phyloP scores from a whole-genome alignment of 1,140 invertebrate species.

The Euura lappo region DNA sequence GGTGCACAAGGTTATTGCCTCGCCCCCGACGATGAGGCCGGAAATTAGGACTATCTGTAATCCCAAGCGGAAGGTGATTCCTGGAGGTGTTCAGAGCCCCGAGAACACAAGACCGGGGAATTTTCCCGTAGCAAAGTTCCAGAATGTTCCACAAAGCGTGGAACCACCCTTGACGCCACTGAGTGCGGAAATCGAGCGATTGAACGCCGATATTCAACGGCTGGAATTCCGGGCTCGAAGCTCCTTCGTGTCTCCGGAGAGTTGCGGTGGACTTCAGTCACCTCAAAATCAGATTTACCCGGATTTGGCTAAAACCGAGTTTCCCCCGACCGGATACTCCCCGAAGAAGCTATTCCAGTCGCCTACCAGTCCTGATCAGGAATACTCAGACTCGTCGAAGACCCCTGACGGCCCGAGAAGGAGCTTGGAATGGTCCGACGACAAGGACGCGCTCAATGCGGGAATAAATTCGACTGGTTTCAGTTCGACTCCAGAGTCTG shows the following conservation, averaged over 20 bases:
- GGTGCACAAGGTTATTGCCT: not conserved
- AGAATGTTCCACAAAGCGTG: not conserved
- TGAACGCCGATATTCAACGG: constrained; percentile 21
- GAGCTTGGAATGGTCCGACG: not conserved
- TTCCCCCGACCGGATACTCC: not conserved
- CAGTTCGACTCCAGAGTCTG: not conserved
- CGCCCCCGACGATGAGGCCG: not conserved
- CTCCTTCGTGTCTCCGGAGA: not conserved
- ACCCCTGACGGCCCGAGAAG: not conserved
- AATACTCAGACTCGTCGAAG: not conserved
- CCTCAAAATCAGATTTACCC: not conserved
- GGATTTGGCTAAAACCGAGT: not conserved
- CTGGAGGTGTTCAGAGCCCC: not conserved
- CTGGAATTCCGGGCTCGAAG: constrained; percentile 4
- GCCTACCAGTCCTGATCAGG: not conserved
- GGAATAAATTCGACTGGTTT: not conserved
- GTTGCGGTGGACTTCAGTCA: too few relatives aligned
- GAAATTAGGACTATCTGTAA: not conserved
- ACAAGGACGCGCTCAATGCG: not conserved
- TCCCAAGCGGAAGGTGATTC: not conserved
- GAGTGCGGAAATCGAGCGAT: constrained; percentile 20
- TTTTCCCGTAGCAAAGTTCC: not conserved
- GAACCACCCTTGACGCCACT: constrained; percentile 12
- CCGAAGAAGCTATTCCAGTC: not conserved
- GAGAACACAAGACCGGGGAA: not conserved